Base-by-base conservation (phyloP, 2,113 vertebrate species). In the Syngnathus typhle region DNA sequence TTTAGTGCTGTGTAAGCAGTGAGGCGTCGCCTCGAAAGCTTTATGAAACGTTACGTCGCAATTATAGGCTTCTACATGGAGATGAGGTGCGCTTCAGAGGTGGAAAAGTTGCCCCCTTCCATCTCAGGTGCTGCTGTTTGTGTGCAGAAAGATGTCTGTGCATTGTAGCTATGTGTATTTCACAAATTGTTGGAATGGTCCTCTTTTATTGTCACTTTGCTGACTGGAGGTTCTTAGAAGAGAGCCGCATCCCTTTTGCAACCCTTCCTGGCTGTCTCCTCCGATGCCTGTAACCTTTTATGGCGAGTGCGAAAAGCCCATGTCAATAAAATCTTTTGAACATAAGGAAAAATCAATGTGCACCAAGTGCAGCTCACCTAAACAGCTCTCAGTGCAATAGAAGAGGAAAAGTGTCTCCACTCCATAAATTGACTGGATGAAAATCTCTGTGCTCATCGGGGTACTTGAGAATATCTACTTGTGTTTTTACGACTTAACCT, bases 271-370 rank as follows among this genome's bases (percentile, higher is more conserved):
- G 41, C 43, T 68, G 44, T 54, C 43, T 64, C 54, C 49, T 4
- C 59, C 74, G 70, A 68, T 80, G 68, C 44, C 75, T 43, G 36
- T 82, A 81, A 85, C 80, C 86, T 87, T 77, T 74, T 58, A 47
- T 15, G 44, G 15, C 64, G 71, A 63, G 60, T 65, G 73, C 77
- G 77, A 78, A 88, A 87, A 83, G 82, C 79, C 62, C 80, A 81
- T 71, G 76, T 86, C 86, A 83, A 84, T 86, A 86, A 88, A 86
- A 82, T 78, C 82, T 79, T 88, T 87, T 85, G 80, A 86, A 84
- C 81, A 68, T 72, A 58, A 69, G 72, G 44, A 60, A 74, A 86
- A 86, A 88, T 88, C 86, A 79, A 87, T 88, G 46, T 27, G 41
- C 74, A 79, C 77, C 59, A 2, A 79, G 72, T 79, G 77, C 79